Base-by-base conservation (phyloP, 1,140 invertebrate species). In the Berghia stephanieae region DNA sequence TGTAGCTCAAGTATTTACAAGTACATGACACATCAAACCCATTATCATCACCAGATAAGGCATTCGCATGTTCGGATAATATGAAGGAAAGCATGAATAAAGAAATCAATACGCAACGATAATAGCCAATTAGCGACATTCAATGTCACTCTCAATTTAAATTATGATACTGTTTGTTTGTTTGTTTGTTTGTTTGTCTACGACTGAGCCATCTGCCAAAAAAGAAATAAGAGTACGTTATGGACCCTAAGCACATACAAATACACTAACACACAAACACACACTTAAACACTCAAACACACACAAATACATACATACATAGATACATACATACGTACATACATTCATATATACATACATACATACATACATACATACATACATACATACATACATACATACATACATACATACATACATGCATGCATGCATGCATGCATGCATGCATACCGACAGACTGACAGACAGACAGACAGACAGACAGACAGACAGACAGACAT, bases 341-440 rank as follows among this genome's bases (percentile, higher is more conserved):
- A n/a, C n/a, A n/a, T n/a, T n/a, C n/a, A n/a, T n/a, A n/a, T n/a
- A n/a, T n/a, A n/a, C 72, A 80, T 76, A 76, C 77, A 75, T 76
- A 75, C 66, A 76, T 79, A 79, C 66, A 79, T 79, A 75, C 77
- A 79, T 75, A 79, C 70, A 79, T 80, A 80, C 77, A 79, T 80
- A 80, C 71, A 80, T 80, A 79, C 71, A 78, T 79, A 75, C 77
- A 79, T 79, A 79, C 66, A 81, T 79, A 79, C 72, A 79, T 79
- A 81, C 63, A 76, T 81, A 81, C 72, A 76, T 81, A 76, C 72
- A 81, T 79, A 81, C 72, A 78, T 79, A 79, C 72, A 81, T 71
- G 67, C 72, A 79, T 81, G 67, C 72, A 79, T 77, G 67, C 78
- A 76, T 76, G 74, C 78, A 81, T 81, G 68, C 78, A 79, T 79